Base-by-base conservation (phyloP, 1,140 invertebrate genomes). In the Elysia chlorotica region DNA sequence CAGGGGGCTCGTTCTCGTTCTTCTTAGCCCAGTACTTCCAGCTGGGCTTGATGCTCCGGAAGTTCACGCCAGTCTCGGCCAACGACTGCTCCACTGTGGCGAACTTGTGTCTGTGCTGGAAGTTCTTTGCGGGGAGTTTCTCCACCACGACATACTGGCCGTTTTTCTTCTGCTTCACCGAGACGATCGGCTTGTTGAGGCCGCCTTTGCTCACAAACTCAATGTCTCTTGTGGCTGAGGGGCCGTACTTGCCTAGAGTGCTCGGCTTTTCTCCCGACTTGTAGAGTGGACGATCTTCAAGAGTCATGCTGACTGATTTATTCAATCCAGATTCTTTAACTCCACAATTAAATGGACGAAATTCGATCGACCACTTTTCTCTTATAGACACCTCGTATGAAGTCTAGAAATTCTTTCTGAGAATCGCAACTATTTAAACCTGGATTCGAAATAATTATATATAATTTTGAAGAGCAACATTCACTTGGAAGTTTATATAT, bases 121-220 rank as follows among this genome's bases (percentile, higher is more conserved):
- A 33, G 65, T n/a, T 66, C 21, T 35, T 72, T 4, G 21, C 35
- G 2, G 75, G 75, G 2, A 69, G 56, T 61, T 73, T 54, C 65
- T 83, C 82, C 0, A 83, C 71, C 14, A 83, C 82, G 33, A 83
- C 79, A 70, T 79, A 83, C 23, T 80, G 76, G 2, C 82, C 82
- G 74, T 82, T 75, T 36, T 54, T 69, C 10, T 75, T 73, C 61
- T 77, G 76, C 31, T 82, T 75, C 3, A 83, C 79, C 17, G 78
- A 62, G 28, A 82, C 77, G 38, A 79, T 74, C 2, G 80, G 81
- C 25, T 36, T 41, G 31, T 54, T 53, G 23, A 35, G 21, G 14
- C 54, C 65, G 17, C 56, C 56, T 59, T 59, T 59, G 1, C 21
- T 59, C 28, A 66, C 71, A 37, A 53, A 73, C 17, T 28, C 31